Conservation (phyloP, 2,888 invertebrate species). For the Geophilus truncorum region DNA sequence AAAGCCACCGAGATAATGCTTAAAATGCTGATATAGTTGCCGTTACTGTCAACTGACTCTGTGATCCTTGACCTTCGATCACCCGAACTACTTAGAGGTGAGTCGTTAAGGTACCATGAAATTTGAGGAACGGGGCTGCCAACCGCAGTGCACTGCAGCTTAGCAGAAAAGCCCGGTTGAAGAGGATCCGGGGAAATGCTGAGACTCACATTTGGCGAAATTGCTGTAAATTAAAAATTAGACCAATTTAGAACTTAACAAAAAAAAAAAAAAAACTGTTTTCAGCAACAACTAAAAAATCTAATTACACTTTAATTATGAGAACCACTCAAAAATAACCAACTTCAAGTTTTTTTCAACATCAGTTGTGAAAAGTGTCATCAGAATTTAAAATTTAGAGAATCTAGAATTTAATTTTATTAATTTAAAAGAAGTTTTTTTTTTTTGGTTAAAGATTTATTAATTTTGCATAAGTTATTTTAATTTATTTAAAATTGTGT, state of each 20-base stretch:
- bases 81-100: neutral
- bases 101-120: constrained; percentile 25
- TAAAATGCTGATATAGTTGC: constrained; percentile 23
- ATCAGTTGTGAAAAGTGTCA: too few species aligned
- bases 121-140: constrained; percentile 25
- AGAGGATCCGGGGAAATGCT: neutral
- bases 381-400: too few species aligned
- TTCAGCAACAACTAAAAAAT: neutral
- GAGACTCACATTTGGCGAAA: neutral
- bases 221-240: constrained; percentile 12
- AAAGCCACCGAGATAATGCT: constrained; percentile 18
- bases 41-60: constrained; percentile 14
- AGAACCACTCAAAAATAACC: neutral
- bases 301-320: neutral
- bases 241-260: neutral
- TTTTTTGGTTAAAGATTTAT: neutral
- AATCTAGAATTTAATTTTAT: too few species aligned
- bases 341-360: too few species aligned
- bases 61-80: constrained; percentile 14
- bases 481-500: neutral
- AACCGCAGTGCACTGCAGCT: constrained; percentile 4
- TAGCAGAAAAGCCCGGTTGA: neutral
- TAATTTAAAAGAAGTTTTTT: too few species aligned
- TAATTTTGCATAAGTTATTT: neutral
- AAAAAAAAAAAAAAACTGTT: neutral